Conservation (phyloP, 2,113 vertebrate species). For the Lamprotornis superbus region DNA sequence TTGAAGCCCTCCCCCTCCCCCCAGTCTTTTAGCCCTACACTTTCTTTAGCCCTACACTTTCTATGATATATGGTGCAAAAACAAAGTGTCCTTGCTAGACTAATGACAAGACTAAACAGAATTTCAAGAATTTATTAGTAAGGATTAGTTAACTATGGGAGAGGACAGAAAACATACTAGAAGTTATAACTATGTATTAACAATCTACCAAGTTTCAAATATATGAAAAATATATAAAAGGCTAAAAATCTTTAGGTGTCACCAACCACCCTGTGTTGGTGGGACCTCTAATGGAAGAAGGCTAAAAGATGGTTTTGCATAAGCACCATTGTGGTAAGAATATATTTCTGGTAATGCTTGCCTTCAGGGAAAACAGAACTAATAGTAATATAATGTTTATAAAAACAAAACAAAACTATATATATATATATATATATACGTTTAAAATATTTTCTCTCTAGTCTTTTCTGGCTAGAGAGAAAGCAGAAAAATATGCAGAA, state of each 20-base stretch:
- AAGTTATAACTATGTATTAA: not conserved
- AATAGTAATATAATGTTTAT: not conserved
- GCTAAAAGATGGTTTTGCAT: not conserved
- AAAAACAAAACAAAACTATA: no score
- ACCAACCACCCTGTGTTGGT: not conserved
- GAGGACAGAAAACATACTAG: not conserved
- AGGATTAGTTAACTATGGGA: not conserved
- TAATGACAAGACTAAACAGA: not conserved
- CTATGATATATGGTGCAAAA: not conserved
- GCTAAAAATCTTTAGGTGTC: not conserved
- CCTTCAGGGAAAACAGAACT: not conserved
- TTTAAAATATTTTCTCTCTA: not conserved
- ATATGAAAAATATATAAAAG: not conserved
- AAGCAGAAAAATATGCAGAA: not conserved
- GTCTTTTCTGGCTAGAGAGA: not conserved
- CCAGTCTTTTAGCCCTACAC: not conserved
- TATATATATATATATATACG: not conserved
- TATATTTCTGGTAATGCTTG: not conserved
- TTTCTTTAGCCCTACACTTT: not conserved
- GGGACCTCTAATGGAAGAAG: not conserved
- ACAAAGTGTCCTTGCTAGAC: not conserved
- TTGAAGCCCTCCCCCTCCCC: accelerated
- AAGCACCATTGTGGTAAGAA: not conserved
- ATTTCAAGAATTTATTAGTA: not conserved
- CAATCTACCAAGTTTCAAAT: not conserved